Conservation (phyloP, 2,797 vertebrate species). For the Gambusia yucatana region DNA sequence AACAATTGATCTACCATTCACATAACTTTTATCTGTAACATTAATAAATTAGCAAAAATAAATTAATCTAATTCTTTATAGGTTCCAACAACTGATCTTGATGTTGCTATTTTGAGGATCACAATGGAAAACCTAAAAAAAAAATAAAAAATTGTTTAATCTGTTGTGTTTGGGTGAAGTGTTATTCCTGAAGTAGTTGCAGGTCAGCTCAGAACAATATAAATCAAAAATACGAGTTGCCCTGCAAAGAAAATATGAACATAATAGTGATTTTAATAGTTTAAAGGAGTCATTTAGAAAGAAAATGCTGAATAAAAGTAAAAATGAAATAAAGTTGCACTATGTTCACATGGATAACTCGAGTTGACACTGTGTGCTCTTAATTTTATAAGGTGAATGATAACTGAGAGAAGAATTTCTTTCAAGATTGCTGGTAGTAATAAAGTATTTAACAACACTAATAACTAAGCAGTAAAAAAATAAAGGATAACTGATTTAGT, state of each 20-base stretch:
- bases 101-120: no score
- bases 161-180: not conserved
- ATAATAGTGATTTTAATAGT: not conserved
- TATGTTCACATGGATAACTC: not conserved
- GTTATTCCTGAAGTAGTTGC: not conserved
- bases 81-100: no score
- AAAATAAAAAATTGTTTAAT: not conserved
- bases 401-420: not conserved
- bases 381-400: not conserved
- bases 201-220: not conserved
- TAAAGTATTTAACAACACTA: not conserved
- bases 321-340: not conserved
- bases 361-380: not conserved
- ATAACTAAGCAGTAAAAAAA: not conserved
- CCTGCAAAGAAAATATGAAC: not conserved
- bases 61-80: no score
- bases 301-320: not conserved
- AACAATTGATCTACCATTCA: no score
- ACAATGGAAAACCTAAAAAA: not conserved
- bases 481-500: not conserved
- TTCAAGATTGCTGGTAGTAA: not conserved
- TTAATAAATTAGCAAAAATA: no score
- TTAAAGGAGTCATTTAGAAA: not conserved
- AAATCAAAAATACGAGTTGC: not conserved
- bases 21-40: no score